Evolutionary conservation across 35 echinoderm and acorn worm species (phyloP).

Genomic region (Holothuria glaberrima): DNA sequence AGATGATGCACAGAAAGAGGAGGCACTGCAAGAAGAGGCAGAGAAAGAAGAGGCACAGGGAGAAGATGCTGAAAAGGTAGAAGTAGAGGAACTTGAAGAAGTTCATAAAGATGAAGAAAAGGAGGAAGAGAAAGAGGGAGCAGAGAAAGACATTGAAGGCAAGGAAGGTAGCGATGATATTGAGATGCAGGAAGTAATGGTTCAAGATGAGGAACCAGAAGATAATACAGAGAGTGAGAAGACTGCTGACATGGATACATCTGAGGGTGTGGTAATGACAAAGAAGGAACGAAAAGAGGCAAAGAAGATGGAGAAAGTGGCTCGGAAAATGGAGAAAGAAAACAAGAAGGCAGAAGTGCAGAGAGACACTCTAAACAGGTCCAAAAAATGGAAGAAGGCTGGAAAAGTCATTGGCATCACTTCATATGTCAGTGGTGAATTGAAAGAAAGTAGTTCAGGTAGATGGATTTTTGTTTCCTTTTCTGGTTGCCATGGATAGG

Average conservation of each 20-base stretch:
- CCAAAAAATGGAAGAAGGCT: constrained; percentile 44
- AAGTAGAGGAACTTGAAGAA: too few species aligned
- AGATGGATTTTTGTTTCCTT: too few species aligned
- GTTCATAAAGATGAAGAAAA: neutral
- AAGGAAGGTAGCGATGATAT: neutral
- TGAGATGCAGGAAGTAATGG: neutral
- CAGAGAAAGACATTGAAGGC: too few species aligned
- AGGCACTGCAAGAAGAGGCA: neutral
- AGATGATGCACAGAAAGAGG: neutral
- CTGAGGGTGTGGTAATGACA: constrained; percentile 6
- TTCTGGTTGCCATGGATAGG: too few species aligned
- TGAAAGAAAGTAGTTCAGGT: neutral
- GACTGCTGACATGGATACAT: neutral
- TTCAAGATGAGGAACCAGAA: neutral
- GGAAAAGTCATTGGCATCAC: constrained; percentile 28
- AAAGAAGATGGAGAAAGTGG: constrained; percentile 3
- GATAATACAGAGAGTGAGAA: neutral
- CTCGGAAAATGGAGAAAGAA: constrained; percentile 31
- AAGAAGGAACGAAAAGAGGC: constrained; percentile 33
- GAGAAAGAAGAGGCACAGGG: neutral
- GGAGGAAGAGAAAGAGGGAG: neutral
- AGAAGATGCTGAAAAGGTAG: neutral
- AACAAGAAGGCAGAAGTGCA: constrained; percentile 42
- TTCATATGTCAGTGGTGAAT: neutral
- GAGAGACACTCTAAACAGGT: constrained; percentile 16